A percentile compares a stretch with the other conserved stretches of the same genome.
phyloP scores from a whole-genome alignment of 2,113 vertebrate species.

The Sylvia atricapilla region DNA sequence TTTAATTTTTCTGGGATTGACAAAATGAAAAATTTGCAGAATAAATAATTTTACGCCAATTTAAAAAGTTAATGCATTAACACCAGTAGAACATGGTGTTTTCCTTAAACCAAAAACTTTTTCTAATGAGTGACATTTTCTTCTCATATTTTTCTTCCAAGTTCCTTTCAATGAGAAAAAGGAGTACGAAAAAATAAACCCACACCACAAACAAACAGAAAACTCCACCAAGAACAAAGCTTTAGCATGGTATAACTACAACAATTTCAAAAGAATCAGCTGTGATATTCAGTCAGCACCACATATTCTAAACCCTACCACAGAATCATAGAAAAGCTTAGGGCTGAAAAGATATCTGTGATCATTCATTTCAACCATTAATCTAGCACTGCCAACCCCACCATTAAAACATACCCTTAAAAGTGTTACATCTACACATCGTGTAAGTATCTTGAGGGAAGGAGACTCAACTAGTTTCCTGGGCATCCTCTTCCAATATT shows the following conservation, averaged over 20 bases:
- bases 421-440: not conserved
- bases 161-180: not conserved
- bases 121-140: not conserved
- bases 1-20: not conserved
- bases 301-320: not conserved
- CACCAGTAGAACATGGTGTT: not conserved
- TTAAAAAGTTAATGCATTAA: not conserved
- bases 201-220: not conserved
- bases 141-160: not conserved
- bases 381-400: not conserved
- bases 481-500: not conserved
- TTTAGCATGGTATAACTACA: not conserved
- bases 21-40: not conserved
- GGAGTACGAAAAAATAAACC: not conserved
- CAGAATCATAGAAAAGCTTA: not conserved
- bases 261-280: not conserved
- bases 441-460: not conserved
- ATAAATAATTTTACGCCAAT: not conserved
- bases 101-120: not conserved
- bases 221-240: not conserved
- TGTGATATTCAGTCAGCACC: not conserved
- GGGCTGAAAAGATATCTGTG: not conserved
- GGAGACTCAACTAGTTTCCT: not conserved
- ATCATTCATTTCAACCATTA: not conserved
- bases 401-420: not conserved